Percentiles rank a stretch among this genome's conserved stretches.
Evolutionary conservation across 2,113 vertebrate genomes (phyloP).

Genomic region (Pangasianodon gigas): DNA sequence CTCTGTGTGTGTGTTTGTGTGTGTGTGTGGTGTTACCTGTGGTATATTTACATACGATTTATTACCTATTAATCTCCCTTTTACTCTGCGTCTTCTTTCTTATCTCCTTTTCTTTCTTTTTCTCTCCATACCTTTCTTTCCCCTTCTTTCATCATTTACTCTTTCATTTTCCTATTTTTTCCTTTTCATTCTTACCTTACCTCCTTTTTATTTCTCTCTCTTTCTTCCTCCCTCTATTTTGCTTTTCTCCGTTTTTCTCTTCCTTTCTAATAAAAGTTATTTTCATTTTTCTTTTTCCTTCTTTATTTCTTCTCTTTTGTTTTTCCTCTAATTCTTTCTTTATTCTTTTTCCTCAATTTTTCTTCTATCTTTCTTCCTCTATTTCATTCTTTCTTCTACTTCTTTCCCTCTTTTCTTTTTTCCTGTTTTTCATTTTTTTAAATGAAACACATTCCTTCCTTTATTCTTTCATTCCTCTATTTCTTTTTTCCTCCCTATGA

Average conservation of each 20-base stretch:
- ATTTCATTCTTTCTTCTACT: not conserved
- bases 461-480: not conserved
- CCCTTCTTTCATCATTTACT: not conserved
- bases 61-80: conserved; percentile 30
- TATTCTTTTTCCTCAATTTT: not conserved
- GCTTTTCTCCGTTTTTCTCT: no score
- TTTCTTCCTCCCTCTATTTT: no score
- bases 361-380: not conserved
- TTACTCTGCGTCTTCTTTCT: no score
- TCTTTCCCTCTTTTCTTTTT: not conserved
- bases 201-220: no score
- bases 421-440: no score
- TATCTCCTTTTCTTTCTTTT: no score
- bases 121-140: not conserved
- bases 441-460: not conserved
- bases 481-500: no score
- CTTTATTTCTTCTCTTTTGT: not conserved
- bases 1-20: not conserved
- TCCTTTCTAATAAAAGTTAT: no score
- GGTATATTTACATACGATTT: not conserved
- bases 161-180: not conserved
- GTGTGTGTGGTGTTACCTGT: not conserved
- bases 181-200: not conserved
- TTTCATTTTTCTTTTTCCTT: no score
- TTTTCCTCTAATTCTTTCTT: not conserved